Percentiles rank a stretch among this genome's conserved stretches.
phyloP scores from a whole-genome alignment of 2,113 vertebrate species.

The Tympanuchus pallidicinctus region DNA sequence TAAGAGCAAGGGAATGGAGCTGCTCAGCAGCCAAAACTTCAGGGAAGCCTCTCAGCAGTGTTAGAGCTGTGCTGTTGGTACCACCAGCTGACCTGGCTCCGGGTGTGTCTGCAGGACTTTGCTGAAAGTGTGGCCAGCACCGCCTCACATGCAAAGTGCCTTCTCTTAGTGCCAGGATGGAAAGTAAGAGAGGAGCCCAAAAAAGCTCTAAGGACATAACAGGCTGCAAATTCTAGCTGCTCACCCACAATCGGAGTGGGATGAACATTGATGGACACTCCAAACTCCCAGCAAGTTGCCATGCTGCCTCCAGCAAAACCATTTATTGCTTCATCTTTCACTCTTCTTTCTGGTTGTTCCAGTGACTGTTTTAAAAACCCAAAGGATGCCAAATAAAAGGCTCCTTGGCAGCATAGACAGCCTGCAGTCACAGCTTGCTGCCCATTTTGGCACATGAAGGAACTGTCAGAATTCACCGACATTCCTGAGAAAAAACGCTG shows the following conservation, averaged over 20 bases:
- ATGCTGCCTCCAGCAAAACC: neutral
- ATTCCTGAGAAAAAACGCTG: neutral
- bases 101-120: neutral
- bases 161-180: neutral
- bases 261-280: neutral
- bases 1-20: neutral
- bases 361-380: neutral
- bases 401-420: neutral
- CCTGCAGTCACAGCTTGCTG: neutral
- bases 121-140: neutral
- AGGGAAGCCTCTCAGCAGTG: neutral
- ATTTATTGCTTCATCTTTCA: neutral
- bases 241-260: fast-evolving
- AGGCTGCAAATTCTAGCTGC: neutral
- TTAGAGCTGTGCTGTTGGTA: neutral
- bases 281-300: neutral
- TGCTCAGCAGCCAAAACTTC: neutral
- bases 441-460: neutral
- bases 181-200: neutral
- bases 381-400: neutral
- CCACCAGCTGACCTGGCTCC: neutral
- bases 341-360: neutral
- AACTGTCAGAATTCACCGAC: neutral
- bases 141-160: neutral
- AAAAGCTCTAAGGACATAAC: neutral